Percentiles rank a stretch among this genome's conserved stretches.
Evolutionary conservation across 2,797 vertebrate genomes (phyloP).

Genomic region (Microhierax caerulescens): DNA sequence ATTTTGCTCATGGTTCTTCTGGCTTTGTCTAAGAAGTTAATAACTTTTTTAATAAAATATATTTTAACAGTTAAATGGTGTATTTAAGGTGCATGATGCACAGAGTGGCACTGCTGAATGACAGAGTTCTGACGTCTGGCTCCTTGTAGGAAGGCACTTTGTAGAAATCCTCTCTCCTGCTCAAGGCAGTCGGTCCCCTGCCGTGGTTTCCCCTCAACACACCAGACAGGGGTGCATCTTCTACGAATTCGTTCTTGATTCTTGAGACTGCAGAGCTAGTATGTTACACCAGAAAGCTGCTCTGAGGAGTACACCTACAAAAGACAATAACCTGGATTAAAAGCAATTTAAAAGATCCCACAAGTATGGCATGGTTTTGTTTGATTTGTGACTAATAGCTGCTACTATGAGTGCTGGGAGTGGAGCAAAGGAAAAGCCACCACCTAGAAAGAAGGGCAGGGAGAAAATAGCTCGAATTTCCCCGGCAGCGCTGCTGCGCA

Average conservation of each 20-base stretch:
- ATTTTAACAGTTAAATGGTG: not conserved
- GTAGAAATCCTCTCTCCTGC: not conserved
- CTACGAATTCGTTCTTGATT: not conserved
- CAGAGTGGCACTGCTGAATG: not conserved
- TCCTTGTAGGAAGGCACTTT: not conserved
- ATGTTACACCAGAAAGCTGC: not conserved
- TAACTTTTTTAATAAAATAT: too few species aligned
- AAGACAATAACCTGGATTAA: not conserved
- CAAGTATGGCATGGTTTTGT: not conserved
- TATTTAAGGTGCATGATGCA: not conserved
- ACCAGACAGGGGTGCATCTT: not conserved
- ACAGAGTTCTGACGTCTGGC: not conserved
- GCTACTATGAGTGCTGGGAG: not conserved
- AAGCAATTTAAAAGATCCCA: not conserved
- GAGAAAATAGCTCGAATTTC: not conserved
- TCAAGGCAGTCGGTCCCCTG: not conserved
- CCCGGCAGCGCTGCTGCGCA: accelerated
- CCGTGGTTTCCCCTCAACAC: not conserved
- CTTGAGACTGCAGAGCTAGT: not conserved
- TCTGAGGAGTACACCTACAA: not conserved
- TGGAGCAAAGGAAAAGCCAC: not conserved
- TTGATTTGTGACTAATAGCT: not conserved
- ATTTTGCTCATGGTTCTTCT: not conserved
- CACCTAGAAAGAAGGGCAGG: not conserved
- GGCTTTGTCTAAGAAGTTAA: not conserved